Evolutionary conservation across 2,888 invertebrate species (phyloP).

Genomic region (Agapostemon virescens): DNA sequence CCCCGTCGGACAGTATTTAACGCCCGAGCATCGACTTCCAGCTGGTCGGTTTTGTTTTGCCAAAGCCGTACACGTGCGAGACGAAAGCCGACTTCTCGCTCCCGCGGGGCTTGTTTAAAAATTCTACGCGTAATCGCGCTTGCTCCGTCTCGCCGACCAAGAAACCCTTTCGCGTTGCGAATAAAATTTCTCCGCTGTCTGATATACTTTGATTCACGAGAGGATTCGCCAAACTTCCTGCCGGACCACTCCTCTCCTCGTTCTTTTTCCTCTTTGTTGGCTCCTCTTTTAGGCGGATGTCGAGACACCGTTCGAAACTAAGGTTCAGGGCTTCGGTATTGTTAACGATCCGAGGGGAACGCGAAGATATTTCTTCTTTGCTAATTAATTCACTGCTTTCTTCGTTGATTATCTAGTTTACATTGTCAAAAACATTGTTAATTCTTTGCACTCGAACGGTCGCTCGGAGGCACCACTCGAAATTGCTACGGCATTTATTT

Average conservation of each 20-base stretch:
- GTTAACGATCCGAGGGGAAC: too few relatives aligned
- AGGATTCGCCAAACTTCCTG: background rate
- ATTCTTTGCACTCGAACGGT: too few relatives aligned
- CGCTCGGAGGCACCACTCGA: too few relatives aligned
- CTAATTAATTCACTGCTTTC: too few relatives aligned
- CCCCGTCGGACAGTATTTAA: slow-evolving; percentile 13
- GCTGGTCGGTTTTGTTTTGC: slow-evolving; percentile 1
- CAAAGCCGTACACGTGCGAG: background rate
- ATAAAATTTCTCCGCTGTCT: background rate
- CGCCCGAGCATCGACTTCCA: slow-evolving; percentile 10
- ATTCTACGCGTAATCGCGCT: background rate
- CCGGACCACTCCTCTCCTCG: background rate
- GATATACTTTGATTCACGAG: background rate
- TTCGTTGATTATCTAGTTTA: too few relatives aligned
- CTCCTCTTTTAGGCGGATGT: background rate
- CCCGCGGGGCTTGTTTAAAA: slow-evolving; percentile 7
- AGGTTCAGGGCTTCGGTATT: background rate
- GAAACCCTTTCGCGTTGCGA: slow-evolving; percentile 1
- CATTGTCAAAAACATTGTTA: too few relatives aligned
- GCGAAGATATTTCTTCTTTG: too few relatives aligned
- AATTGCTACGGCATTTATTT: too few relatives aligned
- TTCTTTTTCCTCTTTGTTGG: background rate
- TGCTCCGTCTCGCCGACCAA: background rate
- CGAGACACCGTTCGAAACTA: background rate
- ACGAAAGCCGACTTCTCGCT: background rate